phyloP scores from a whole-genome alignment of 1,140 invertebrate genomes.

The Diabrotica virgifera region DNA sequence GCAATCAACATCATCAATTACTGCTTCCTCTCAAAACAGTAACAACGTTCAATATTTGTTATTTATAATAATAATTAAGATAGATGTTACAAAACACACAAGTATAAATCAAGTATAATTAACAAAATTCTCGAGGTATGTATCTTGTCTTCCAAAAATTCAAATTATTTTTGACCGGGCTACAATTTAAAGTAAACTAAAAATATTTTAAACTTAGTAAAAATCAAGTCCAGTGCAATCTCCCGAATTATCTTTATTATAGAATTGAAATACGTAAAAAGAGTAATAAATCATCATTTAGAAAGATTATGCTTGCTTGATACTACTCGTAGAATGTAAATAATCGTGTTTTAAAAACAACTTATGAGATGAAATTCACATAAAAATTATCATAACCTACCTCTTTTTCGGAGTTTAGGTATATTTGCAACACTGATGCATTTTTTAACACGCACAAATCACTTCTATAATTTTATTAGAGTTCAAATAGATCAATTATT shows the following conservation, averaged over 20 bases:
- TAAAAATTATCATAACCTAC: neutral
- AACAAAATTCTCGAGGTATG: no score
- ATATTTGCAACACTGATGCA: neutral
- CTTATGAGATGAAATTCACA: neutral
- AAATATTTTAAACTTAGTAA: conserved; percentile 7
- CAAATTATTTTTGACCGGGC: no score
- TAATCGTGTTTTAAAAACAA: conserved; percentile 7
- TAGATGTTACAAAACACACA: no score
- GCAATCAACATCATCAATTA: no score
- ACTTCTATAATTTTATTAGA: conserved; percentile 1
- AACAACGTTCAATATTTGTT: no score
- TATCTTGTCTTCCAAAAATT: no score
- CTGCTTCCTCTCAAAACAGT: no score
- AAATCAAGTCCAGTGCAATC: conserved; percentile 2
- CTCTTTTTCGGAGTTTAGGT: neutral
- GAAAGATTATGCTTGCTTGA: conserved; percentile 8
- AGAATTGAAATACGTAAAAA: conserved; percentile 9
- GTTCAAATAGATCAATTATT: conserved; percentile 8
- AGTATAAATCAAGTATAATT: no score
- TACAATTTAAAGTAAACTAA: neutral
- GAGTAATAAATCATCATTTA: conserved; percentile 13
- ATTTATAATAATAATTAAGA: no score
- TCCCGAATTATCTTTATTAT: conserved; percentile 1
- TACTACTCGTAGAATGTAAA: conserved; percentile 6
- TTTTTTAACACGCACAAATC: neutral